Base-by-base conservation (phyloP, 1,140 invertebrate species). In the Saccostrea echinata region DNA sequence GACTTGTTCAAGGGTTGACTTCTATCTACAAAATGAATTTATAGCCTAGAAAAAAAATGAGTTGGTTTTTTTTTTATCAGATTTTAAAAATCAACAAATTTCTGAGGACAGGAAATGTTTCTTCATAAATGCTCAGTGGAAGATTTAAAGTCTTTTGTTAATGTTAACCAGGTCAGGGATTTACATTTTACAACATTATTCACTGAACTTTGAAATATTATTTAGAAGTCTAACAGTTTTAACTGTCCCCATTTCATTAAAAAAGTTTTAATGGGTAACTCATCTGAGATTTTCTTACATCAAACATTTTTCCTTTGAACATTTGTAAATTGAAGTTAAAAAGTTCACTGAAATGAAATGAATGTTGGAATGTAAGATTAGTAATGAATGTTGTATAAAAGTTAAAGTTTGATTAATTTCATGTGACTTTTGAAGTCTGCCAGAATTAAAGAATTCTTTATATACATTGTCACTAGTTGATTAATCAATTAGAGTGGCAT, bases 51-150 rank as follows among this genome's bases (percentile, higher is more conserved):
- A 33, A 30, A 61, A 21, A 76, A 71, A 27, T 21, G 12, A 18
- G 12, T 68, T 24, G 21, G n/a, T 4, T 68, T n/a, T 8, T 68
- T 68, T 24, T 24, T 30, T 76, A 76, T 33, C 16, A 33, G 24
- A 27, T 30, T 30, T 76, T 76, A 35, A 76, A 76, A 76, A 76
- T 33, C 68, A 12, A 76, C 27, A 76, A 76, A 33, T 33, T 76
- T 76, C 27, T 76, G 24, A 30, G 30, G 27, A 76, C 68, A 76
- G 68, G 68, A 76, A 76, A 30, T 33, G 21, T 21, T 11, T 64
- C 21, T n/a, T 6, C 57, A n/a, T 24, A 64, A 24, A 64, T n/a
- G 24, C 8, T 64, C n/a, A 21, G 0, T 21, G 68, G 16, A 33
- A 16, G 11, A 55, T 61, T 61, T 61, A 61, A 61, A 61, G 18